A percentile compares a stretch with the other conserved stretches of the same genome.
These are phyloP conservation scores for Trididemnum nubilum DNA, from an alignment of 23 tunicate species.

Conservation along the genomic window DNA sequence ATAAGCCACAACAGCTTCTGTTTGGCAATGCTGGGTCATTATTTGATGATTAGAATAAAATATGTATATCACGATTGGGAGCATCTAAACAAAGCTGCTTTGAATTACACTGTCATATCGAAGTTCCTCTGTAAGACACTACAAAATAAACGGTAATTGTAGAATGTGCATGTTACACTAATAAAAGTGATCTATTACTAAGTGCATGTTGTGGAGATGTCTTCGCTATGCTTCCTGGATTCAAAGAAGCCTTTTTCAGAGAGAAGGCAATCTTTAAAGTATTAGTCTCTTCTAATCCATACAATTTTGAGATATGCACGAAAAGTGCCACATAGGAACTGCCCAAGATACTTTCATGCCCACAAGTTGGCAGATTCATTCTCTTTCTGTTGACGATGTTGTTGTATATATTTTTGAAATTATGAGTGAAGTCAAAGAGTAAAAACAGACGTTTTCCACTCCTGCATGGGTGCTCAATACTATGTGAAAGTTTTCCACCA, in stretches of 20 bases:
- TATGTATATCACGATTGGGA: no score
- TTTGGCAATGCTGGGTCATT: no score
- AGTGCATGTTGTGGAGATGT: constrained; percentile 26
- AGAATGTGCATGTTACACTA: no score
- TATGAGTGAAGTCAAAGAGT: neutral
- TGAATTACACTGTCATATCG: no score
- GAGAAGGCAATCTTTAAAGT: constrained; percentile 12
- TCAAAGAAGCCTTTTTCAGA: constrained; percentile 18
- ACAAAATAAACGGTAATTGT: no score
- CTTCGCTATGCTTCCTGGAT: constrained; percentile 3
- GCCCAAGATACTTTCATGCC: neutral
- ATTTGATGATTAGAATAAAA: no score
- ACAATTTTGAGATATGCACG: neutral
- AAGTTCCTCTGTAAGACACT: no score
- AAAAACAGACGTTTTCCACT: constrained; percentile 9
- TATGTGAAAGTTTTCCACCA: constrained; percentile 4
- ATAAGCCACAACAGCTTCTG: no score
- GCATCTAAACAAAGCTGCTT: no score
- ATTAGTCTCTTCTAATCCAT: constrained; percentile 13
- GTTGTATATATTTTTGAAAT: constrained; percentile 20
- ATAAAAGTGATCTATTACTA: no score
- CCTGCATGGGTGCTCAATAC: neutral
- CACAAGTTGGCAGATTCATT: constrained; percentile 6
- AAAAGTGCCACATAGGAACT: neutral
- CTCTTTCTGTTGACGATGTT: neutral